Conservation (phyloP, 1,140 invertebrate species). For the Eulimnadia texana region DNA sequence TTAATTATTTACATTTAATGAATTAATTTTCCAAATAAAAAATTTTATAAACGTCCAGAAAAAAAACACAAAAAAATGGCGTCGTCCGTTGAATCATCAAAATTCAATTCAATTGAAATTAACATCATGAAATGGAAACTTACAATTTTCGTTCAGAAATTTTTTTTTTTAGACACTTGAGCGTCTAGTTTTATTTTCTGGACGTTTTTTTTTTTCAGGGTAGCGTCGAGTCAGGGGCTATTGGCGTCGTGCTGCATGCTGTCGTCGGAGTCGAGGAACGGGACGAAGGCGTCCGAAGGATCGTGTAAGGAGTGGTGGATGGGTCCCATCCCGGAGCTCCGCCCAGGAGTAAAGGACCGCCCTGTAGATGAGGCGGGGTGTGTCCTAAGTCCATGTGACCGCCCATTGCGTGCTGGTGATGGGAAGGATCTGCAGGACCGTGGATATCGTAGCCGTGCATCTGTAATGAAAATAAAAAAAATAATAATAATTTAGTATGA, state of each 20-base stretch:
- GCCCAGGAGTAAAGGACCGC: background rate
- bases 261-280: conserved; percentile 66
- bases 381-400: conserved; percentile 27
- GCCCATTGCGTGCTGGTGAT: conserved; percentile 34
- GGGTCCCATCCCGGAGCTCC: background rate
- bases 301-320: conserved; percentile 42
- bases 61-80: too few species aligned
- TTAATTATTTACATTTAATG: too few species aligned
- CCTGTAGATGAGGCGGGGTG: background rate
- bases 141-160: too few species aligned
- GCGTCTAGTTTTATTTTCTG: too few species aligned
- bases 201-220: too few species aligned
- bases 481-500: background rate
- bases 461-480: conserved; percentile 33
- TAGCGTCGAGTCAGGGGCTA: conserved; percentile 44
- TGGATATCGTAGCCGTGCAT: conserved; percentile 74
- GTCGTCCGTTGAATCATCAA: too few species aligned
- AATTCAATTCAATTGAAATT: too few species aligned
- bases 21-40: too few species aligned
- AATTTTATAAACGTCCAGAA: too few species aligned
- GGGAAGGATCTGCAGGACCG: conserved; percentile 29
- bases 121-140: too few species aligned
- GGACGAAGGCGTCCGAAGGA: conserved; percentile 74
- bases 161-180: too few species aligned
- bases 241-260: conserved; percentile 45